Evolutionary conservation across 35 echinoderm and acorn worm species (phyloP), one percentile per base, ranked within the genome.

Genomic region (Ophioderma brevispina): DNA sequence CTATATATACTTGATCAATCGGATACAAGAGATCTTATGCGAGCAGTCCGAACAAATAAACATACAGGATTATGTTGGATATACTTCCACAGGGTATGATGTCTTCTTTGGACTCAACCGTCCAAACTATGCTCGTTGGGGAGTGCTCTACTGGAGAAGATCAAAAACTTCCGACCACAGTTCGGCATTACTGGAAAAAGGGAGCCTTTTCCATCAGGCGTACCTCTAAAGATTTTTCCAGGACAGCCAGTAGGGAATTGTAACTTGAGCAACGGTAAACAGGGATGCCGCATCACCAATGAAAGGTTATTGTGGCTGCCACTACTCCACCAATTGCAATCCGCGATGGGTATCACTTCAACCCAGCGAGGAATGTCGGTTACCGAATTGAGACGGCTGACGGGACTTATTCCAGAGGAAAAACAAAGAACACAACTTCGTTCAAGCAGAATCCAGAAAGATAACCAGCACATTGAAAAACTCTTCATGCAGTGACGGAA

Each of bases 81-180:
- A 75, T 81, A 31, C 91, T 1, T 88, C 55, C 30, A 77, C 35
- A 59, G 35, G 86, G 1, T 87, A 87, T 33, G 52, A 89, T 81
- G 75, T 94, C 46, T 95, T 95, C 55, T 96, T 93, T 76, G 92
- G 50, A 50, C 59, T 94, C n/a, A 91, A 97, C 81, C 70, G 92
- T 23, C 89, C 95, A 5, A 97, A 91, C 38, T 97, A 94, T 92
- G 91, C 95, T 31, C 77, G 88, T 25, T 96, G 87, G 91, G 88
- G 91, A 11, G 81, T 89, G 19, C 95, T 96, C 31, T 91, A 86
- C 75, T 91, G 14, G 78, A 87, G 21, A 59, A 94, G 38, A 84
- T 97, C 33, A 78, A 31, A 50, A n/a, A n/a, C n/a, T n/a, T n/a
- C n/a, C n/a, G n/a, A n/a, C n/a, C n/a, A n/a, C 83, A 36, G 36